A percentile compares a stretch with the other conserved stretches of the same genome.
Conservation (phyloP, 1,140 invertebrate species). For the Lamellibrachia luymesi region DNA sequence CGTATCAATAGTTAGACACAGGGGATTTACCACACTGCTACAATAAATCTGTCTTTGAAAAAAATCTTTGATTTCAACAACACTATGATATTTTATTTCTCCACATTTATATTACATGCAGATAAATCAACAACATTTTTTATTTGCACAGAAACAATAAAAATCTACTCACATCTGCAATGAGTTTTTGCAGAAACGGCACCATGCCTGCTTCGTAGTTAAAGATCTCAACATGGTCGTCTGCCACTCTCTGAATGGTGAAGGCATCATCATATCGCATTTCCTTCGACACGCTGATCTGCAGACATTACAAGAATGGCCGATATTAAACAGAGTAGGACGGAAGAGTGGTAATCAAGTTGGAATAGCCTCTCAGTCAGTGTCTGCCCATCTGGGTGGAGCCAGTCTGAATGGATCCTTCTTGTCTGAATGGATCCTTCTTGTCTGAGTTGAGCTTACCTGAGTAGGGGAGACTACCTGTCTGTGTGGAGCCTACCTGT, state of each 20-base stretch:
- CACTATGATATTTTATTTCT: neutral
- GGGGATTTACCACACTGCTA: neutral
- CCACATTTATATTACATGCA: neutral
- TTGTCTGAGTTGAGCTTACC: neutral
- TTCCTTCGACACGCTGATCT: neutral
- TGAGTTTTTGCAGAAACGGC: conserved; percentile 30
- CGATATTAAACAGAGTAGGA: too few relatives aligned
- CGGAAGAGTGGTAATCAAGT: neutral
- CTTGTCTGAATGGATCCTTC: neutral
- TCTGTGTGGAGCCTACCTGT: neutral
- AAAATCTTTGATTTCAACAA: neutral
- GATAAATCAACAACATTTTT: neutral
- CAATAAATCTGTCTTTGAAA: neutral
- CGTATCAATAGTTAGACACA: too few relatives aligned
- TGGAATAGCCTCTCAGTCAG: too few relatives aligned
- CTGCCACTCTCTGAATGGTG: conserved; percentile 27
- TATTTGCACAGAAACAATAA: neutral
- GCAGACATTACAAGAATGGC: neutral
- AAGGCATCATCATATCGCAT: conserved; percentile 28
- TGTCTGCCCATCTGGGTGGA: neutral
- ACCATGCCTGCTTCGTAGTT: conserved; percentile 33
- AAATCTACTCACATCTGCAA: conserved; percentile 15
- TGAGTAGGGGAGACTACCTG: neutral
- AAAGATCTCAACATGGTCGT: conserved; percentile 22
- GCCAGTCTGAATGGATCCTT: neutral